These are phyloP conservation scores for Caenorhabditis sulstoni DNA, from an alignment of 2,888 invertebrate genomes.

Conservation along the genomic window DNA sequence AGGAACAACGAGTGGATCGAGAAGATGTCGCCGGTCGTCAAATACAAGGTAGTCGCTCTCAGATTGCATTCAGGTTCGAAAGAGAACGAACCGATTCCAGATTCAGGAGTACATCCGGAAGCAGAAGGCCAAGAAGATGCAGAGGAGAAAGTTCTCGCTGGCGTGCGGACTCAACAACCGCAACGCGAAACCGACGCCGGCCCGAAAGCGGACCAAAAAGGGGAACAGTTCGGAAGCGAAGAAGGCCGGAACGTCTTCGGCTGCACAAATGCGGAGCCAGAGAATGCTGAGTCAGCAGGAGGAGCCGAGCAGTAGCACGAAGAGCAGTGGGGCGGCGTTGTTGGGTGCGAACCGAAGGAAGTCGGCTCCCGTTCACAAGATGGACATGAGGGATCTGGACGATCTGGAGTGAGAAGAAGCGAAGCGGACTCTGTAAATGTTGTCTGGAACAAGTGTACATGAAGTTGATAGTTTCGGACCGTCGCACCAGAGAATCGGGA, in stretches of 20 bases:
- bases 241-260: not conserved
- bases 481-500: no score
- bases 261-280: not conserved
- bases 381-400: conserved; percentile 50
- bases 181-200: conserved; percentile 1
- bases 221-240: not conserved
- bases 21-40: conserved; percentile 57
- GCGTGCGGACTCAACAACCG: conserved; percentile 45
- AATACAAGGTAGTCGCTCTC: conserved; percentile 41
- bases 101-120: conserved; percentile 61
- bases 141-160: conserved; percentile 54
- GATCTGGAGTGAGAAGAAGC: conserved; percentile 31
- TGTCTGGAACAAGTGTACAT: conserved; percentile 35
- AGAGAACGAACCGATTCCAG: conserved; percentile 33
- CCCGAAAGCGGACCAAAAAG: conserved; percentile 30
- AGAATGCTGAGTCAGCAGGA: not conserved
- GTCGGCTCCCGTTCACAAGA: conserved; percentile 36
- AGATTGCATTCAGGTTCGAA: not conserved
- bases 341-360: conserved; percentile 22
- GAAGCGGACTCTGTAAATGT: conserved; percentile 10
- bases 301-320: conserved; percentile 14
- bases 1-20: conserved; percentile 59
- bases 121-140: conserved; percentile 49
- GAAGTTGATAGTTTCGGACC: no score
- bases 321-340: not conserved